Base-by-base conservation (phyloP, 37 sponge, comb jelly and placozoan genomes). In the Halichondria panicea region DNA sequence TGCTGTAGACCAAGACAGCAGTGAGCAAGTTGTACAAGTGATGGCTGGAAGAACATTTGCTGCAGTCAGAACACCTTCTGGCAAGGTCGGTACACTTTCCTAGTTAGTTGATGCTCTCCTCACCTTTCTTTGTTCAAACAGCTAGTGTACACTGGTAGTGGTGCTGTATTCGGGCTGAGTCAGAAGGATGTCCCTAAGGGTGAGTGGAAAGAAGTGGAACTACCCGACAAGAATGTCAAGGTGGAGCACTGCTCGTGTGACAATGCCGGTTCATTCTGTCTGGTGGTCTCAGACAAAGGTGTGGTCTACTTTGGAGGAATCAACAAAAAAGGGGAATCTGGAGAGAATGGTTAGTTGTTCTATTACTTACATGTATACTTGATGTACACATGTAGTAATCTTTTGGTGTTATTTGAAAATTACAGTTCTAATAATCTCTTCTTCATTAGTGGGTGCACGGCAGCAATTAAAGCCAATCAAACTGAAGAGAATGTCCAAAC, bases 301-400 rank as follows among this genome's bases (percentile, higher is more conserved):
- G 60, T 52, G 43, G 82, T 81, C 55, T 94, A 84, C 69, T 82
- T 89, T 40, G 83, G 87, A 39, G 94, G 94, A 31, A 33, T 68
- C 12, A 89, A 89, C 69, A 84, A 82, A 72, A 85, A 85, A 66
- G 90, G 90, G 60, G 90, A 89, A 63, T 74, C 74, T 43, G 94
- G 90, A 27, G 87, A 81, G 35, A 50, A 78, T 58, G 61, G 93
- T 91, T 63, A 78, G 82, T 25, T 4, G 22, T 3, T n/a, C 30
- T 7, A 33, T 63, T n/a, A 30, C 32, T 63, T 8, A 59, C 57
- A 3, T 56, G 27, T 9, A 24, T 56, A 24, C 52, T 48, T 18
- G 50, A 48, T 18, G 50, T 48, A 48, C 50, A 28, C 18, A 18
- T 61, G 63, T 9, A 28, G 63, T 28, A 19, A 61, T n/a, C 19